A percentile compares a stretch with the other conserved stretches of the same genome.
phyloP scores from a whole-genome alignment of 2,888 invertebrate species.

The Leptopilina drosophilae region DNA sequence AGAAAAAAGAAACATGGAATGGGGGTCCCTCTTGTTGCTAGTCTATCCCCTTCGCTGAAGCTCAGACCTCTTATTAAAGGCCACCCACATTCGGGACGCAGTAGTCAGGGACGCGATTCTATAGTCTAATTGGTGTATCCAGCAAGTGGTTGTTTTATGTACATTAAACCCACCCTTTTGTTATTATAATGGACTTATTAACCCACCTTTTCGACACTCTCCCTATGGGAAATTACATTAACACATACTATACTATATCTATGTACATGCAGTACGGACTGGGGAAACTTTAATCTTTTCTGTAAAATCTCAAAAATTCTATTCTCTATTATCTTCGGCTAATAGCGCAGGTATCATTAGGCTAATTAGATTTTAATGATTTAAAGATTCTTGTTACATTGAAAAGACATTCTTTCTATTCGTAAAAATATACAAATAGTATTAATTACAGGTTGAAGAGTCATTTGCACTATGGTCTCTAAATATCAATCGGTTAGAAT shows the following conservation, averaged over 20 bases:
- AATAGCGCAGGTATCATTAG: no score
- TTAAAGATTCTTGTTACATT: no score
- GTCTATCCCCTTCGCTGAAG: conserved; percentile 30
- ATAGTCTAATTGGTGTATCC: conserved; percentile 27
- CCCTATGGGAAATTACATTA: background rate
- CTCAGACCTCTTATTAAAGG: conserved; percentile 31
- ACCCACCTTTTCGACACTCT: conserved; percentile 8
- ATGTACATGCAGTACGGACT: no score
- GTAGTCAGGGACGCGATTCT: conserved; percentile 30
- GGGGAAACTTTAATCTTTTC: no score
- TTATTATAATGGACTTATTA: conserved; percentile 17
- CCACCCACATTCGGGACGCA: conserved; percentile 32
- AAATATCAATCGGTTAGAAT: no score
- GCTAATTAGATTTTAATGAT: no score
- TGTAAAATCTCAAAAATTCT: no score
- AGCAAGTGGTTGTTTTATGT: conserved; percentile 35
- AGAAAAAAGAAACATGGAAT: conserved; percentile 26
- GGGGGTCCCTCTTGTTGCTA: conserved; percentile 15
- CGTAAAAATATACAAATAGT: no score
- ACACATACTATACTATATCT: background rate
- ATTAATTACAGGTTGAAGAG: no score
- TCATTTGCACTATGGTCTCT: no score
- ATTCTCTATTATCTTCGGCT: no score
- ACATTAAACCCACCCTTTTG: conserved; percentile 11
- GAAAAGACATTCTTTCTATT: no score